Evolutionary conservation across 2,113 vertebrate genomes (phyloP).

Genomic region (Phaethornis superciliosus): DNA sequence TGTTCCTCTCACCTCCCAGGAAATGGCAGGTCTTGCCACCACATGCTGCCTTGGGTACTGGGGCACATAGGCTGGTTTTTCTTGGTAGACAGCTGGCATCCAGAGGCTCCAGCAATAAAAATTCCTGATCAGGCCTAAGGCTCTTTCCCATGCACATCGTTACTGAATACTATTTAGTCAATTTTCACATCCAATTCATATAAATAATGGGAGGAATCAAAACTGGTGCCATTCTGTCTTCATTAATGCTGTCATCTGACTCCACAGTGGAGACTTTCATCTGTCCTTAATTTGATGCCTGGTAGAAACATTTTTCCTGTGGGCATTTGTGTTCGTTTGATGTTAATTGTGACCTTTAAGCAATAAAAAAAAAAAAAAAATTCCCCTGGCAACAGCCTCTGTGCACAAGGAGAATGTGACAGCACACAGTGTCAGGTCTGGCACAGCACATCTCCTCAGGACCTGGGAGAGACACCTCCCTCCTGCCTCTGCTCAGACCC

Average conservation of each 20-base stretch:
- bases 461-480: neutral
- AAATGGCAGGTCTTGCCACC: neutral
- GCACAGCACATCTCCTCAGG: neutral
- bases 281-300: neutral
- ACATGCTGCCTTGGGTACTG: neutral
- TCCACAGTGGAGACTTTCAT: neutral
- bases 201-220: neutral
- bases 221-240: slow-evolving; percentile 5
- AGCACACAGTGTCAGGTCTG: neutral
- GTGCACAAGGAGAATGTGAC: neutral
- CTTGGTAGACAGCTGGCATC: neutral
- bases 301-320: slow-evolving; percentile 7
- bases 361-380: neutral
- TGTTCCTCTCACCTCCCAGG: neutral
- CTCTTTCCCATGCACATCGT: neutral
- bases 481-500: neutral
- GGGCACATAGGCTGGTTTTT: neutral
- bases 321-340: neutral
- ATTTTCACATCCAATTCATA: neutral
- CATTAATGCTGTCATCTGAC: neutral
- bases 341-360: slow-evolving; percentile 43
- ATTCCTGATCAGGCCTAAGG: neutral
- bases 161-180: neutral
- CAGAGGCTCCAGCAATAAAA: neutral
- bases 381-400: neutral